phyloP scores from a whole-genome alignment of 2,797 vertebrate genomes.

The Gymnoscopelus microlampas region DNA sequence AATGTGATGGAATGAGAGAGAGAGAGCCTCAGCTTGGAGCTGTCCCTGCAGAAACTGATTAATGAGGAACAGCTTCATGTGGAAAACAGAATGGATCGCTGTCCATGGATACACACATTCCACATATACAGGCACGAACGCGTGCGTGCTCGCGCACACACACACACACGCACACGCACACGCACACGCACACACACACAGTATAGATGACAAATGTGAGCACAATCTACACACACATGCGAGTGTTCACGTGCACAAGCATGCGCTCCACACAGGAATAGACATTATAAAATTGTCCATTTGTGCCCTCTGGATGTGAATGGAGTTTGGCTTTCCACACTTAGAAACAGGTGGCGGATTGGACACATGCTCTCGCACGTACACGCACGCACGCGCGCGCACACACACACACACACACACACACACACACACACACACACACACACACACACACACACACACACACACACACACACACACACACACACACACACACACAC shows the following conservation, averaged over 20 bases:
- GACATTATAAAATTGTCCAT: constrained; percentile 11
- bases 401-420: constrained; percentile 27
- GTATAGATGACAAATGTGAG: too few relatives aligned
- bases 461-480: neutral
- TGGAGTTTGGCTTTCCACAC: constrained; percentile 58
- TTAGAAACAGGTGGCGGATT: constrained; percentile 72
- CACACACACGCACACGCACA: constrained; percentile 18
- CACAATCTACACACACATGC: too few relatives aligned
- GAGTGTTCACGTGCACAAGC: too few relatives aligned
- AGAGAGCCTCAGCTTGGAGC: constrained; percentile 34
- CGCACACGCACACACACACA: neutral
- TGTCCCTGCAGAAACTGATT: constrained; percentile 63
- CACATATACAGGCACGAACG: neutral
- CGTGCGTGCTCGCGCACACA: too few relatives aligned
- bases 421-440: neutral
- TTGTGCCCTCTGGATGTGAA: constrained; percentile 44
- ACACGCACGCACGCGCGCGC: constrained; percentile 15
- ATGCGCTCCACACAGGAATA: too few relatives aligned
- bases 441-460: neutral
- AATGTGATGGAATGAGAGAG: constrained; percentile 39
- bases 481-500: constrained; percentile 5
- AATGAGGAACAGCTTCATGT: constrained; percentile 71
- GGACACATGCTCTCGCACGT: constrained; percentile 33
- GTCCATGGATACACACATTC: constrained; percentile 34
- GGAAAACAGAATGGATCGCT: constrained; percentile 57